phyloP scores from a whole-genome alignment of 2,797 vertebrate genomes.

The Betta splendens region DNA sequence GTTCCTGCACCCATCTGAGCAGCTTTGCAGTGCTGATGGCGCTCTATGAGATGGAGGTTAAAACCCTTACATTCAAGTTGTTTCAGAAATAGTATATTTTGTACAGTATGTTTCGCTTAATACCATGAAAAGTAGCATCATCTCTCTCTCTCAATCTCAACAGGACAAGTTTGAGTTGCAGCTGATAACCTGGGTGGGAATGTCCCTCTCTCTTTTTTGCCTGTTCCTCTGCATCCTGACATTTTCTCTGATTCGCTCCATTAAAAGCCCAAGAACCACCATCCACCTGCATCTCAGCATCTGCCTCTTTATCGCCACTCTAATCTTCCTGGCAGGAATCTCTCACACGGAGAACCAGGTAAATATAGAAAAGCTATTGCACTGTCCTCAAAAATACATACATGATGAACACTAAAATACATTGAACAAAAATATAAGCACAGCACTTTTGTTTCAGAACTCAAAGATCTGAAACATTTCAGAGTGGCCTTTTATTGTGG shows the following conservation, averaged over 20 bases:
- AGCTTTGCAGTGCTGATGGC: constrained; percentile 89
- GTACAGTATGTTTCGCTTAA: background rate
- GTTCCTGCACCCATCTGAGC: constrained; percentile 84
- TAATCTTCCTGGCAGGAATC: constrained; percentile 83
- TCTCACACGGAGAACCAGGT: constrained; percentile 76
- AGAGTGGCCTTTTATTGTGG: no score
- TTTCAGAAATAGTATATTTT: background rate
- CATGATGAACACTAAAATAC: no score
- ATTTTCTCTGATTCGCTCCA: constrained; percentile 82
- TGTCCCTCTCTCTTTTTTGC: constrained; percentile 83
- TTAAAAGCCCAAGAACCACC: constrained; percentile 84
- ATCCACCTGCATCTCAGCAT: constrained; percentile 89
- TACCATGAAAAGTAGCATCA: background rate
- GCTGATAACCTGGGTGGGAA: constrained; percentile 84
- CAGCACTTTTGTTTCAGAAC: no score
- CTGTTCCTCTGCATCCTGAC: constrained; percentile 86
- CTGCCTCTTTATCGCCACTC: constrained; percentile 82
- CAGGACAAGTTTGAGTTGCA: constrained; percentile 72
- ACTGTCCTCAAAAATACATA: no score
- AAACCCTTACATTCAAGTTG: background rate
- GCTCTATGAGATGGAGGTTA: constrained; percentile 81
- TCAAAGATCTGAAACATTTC: no score
- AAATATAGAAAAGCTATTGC: no score
- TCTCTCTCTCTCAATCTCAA: background rate
- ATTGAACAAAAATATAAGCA: no score